Evolutionary conservation across 2,888 invertebrate species (phyloP).

Genomic region (Byasa hedistus): DNA sequence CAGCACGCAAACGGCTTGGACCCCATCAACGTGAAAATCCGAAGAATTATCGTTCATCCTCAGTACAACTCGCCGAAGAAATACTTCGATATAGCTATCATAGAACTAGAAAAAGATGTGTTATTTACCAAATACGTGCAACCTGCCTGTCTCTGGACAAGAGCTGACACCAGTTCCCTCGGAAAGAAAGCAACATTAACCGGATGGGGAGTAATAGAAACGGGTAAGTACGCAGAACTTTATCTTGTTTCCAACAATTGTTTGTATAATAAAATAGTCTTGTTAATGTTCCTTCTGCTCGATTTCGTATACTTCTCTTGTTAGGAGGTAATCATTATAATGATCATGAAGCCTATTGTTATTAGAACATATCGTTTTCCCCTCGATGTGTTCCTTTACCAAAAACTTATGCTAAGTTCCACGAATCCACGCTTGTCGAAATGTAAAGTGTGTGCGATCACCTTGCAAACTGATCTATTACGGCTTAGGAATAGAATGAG

Average conservation of each 20-base stretch:
- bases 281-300: no score
- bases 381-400: no score
- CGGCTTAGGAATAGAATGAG: no score
- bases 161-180: slow-evolving; percentile 29
- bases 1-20: slow-evolving; percentile 29
- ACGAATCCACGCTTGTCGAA: no score
- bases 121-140: slow-evolving; percentile 33
- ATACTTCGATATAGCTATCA: slow-evolving; percentile 44
- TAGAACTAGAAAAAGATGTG: slow-evolving; percentile 36
- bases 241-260: not conserved
- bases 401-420: no score
- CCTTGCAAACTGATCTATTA: no score
- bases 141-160: slow-evolving; percentile 42
- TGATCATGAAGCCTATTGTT: no score
- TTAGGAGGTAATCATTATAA: no score
- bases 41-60: slow-evolving; percentile 39
- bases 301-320: no score
- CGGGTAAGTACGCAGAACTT: slow-evolving; percentile 32
- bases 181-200: slow-evolving; percentile 34
- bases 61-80: slow-evolving; percentile 38
- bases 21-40: slow-evolving; percentile 37
- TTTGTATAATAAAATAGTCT: no score
- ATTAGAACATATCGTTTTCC: no score
- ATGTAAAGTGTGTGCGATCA: no score
- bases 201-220: slow-evolving; percentile 43